Conservation (phyloP, 2,113 vertebrate genomes). For the Sclerurus mexicanus region DNA sequence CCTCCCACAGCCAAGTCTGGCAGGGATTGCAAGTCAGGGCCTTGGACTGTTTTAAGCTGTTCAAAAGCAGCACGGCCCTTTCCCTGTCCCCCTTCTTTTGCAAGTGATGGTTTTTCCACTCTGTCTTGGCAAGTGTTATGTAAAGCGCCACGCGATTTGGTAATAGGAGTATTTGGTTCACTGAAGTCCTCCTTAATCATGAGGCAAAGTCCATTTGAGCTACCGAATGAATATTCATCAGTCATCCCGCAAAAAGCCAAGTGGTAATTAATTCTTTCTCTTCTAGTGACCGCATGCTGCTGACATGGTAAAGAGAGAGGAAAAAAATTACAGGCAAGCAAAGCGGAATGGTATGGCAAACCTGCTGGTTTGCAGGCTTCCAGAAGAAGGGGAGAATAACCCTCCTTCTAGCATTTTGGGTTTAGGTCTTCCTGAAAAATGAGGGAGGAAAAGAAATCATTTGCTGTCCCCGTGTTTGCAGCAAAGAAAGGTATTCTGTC, state of each 20-base stretch:
- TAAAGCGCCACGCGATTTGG: not conserved
- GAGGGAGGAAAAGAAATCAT: accelerated
- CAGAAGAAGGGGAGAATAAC: not conserved
- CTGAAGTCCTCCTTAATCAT: constrained; percentile 8
- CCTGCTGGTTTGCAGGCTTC: not conserved
- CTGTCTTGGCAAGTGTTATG: not conserved
- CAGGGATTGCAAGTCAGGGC: not conserved
- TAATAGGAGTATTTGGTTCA: not conserved
- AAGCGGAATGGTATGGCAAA: not conserved
- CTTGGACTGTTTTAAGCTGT: not conserved
- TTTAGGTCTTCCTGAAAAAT: not conserved
- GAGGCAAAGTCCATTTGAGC: constrained; percentile 14
- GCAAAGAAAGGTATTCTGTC: not conserved
- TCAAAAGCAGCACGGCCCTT: not conserved
- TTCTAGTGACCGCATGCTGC: not conserved
- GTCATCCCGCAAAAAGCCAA: not conserved
- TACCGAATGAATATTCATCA: constrained; percentile 28
- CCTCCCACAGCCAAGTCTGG: not conserved
- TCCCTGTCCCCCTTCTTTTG: not conserved
- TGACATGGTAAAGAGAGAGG: not conserved
- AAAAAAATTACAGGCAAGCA: not conserved
- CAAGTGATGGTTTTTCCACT: not conserved
- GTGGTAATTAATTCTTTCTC: constrained; percentile 20
- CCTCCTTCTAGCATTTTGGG: not conserved
- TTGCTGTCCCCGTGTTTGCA: not conserved